Conservation (phyloP, 2,113 vertebrate genomes). For the Phalacrocorax aristotelis region DNA sequence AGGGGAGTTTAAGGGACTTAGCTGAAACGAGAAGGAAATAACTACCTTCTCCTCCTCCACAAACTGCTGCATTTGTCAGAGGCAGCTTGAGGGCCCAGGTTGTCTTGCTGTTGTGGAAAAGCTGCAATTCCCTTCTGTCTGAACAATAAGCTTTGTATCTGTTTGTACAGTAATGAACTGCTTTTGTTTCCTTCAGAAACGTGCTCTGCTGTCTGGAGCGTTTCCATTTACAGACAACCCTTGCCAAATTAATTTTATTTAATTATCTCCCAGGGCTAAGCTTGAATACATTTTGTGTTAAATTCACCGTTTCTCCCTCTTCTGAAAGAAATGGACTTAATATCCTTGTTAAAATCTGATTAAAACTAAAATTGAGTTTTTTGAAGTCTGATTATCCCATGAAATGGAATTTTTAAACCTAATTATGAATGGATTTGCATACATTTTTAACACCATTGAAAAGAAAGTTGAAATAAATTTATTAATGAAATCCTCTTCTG, state of each 20-base stretch:
- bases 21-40: background rate
- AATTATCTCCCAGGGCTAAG: conserved; percentile 84
- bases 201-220: conserved; percentile 56
- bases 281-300: conserved; percentile 84
- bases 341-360: conserved; percentile 88
- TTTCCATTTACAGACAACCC: conserved; percentile 76
- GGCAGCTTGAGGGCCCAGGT: background rate
- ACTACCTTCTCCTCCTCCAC: background rate
- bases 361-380: conserved; percentile 86
- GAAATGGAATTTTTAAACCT: conserved; percentile 89
- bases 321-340: conserved; percentile 80
- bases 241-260: conserved; percentile 87
- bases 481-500: conserved; percentile 81
- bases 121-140: background rate
- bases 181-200: conserved; percentile 70
- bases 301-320: conserved; percentile 80
- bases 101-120: background rate
- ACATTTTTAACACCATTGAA: conserved; percentile 82
- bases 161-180: conserved; percentile 51
- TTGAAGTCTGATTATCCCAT: conserved; percentile 87
- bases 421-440: conserved; percentile 87
- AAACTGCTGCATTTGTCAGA: background rate
- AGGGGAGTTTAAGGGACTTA: background rate
- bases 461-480: conserved; percentile 80
- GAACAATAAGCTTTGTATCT: conserved; percentile 41